Evolutionary conservation across 1,140 invertebrate genomes (phyloP).

Genomic region (Panonychus citri): DNA sequence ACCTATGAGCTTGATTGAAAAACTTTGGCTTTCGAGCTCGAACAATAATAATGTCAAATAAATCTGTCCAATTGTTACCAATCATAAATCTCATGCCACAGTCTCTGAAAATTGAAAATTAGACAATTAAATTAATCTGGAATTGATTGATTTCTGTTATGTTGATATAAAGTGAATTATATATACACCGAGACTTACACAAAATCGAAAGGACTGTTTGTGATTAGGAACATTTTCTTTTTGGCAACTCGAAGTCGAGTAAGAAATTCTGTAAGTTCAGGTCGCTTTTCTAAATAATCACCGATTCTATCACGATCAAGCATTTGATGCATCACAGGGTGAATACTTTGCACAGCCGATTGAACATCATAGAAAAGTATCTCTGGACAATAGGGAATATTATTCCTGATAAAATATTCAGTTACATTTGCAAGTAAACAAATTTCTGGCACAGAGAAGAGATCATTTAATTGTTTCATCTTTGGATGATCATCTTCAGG

Average conservation of each 20-base stretch:
- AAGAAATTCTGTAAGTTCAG: conserved; percentile 47
- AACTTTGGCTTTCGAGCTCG: conserved; percentile 85
- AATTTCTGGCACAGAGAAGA: conserved; percentile 95
- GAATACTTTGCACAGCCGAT: conserved; percentile 64
- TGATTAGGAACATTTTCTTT: conserved; percentile 85
- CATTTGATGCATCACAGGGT: conserved; percentile 68
- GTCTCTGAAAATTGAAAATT: conserved; percentile 41
- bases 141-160: no score
- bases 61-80: conserved; percentile 64
- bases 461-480: conserved; percentile 81
- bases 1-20: conserved; percentile 56
- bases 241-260: conserved; percentile 40
- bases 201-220: conserved; percentile 87
- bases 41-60: conserved; percentile 83
- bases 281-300: conserved; percentile 55
- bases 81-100: conserved; percentile 71
- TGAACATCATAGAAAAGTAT: conserved; percentile 85
- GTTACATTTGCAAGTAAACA: conserved; percentile 71
- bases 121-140: no score
- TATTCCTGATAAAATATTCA: conserved; percentile 68
- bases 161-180: no score
- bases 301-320: conserved; percentile 38
- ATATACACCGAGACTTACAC: conserved; percentile 44
- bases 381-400: conserved; percentile 80
- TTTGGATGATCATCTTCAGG: conserved; percentile 17